A percentile compares a stretch with the other conserved stretches of the same genome.
phyloP scores from a whole-genome alignment of 1,140 invertebrate species.

The Diploscapter pachys region DNA sequence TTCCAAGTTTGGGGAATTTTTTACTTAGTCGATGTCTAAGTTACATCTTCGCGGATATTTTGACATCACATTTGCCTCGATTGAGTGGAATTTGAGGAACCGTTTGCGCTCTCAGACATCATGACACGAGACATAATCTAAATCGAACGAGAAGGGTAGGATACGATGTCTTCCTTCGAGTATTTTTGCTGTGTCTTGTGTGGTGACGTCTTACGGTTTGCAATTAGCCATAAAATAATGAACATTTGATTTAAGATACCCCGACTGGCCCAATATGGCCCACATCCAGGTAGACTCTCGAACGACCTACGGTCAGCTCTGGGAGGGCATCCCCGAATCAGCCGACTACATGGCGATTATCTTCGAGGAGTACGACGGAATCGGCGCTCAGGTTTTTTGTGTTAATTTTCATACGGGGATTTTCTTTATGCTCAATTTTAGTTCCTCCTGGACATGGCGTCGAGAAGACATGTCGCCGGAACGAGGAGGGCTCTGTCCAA shows the following conservation, averaged over 20 bases:
- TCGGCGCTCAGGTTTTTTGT: slow-evolving; percentile 35
- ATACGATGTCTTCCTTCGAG: too few relatives aligned
- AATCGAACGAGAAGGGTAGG: too few relatives aligned
- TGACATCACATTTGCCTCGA: too few relatives aligned
- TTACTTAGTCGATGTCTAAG: too few relatives aligned
- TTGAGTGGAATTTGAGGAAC: too few relatives aligned
- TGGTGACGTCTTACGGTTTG: too few relatives aligned
- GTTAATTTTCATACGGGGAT: neutral
- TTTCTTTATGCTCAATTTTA: slow-evolving; percentile 4
- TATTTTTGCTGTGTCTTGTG: too few relatives aligned
- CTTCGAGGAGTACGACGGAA: slow-evolving; percentile 54
- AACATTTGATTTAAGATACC: slow-evolving; percentile 23
- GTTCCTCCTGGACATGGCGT: slow-evolving; percentile 49
- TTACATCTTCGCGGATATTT: too few relatives aligned
- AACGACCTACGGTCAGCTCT: slow-evolving; percentile 54
- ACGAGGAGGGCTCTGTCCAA: slow-evolving; percentile 46
- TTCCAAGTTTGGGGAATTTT: too few relatives aligned
- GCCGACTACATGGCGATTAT: slow-evolving; percentile 55
- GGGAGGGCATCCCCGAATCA: slow-evolving; percentile 40
- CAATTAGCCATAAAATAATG: too few relatives aligned
- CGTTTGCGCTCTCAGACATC: too few relatives aligned
- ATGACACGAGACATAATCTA: too few relatives aligned
- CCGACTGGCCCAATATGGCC: slow-evolving; percentile 54
- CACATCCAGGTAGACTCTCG: slow-evolving; percentile 50
- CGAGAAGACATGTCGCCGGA: slow-evolving; percentile 44